phyloP scores from a whole-genome alignment of 2,113 vertebrate genomes.

The Penelope pileata region DNA sequence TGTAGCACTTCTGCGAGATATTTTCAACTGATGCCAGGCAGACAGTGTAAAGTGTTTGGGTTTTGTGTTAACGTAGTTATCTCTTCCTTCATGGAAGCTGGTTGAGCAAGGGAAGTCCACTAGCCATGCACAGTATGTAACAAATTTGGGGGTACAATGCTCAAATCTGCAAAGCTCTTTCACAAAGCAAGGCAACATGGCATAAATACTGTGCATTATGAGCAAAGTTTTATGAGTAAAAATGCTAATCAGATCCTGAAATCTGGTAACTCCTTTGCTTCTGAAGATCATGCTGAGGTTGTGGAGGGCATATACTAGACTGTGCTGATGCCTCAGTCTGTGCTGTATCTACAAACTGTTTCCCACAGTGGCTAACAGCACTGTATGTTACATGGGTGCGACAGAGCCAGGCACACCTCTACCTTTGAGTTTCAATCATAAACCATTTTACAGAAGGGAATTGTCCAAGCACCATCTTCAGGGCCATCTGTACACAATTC shows the following conservation, averaged over 20 bases:
- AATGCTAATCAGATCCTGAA: background rate
- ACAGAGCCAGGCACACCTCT: background rate
- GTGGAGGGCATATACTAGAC: background rate
- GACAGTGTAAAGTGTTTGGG: background rate
- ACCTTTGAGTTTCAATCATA: background rate
- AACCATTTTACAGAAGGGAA: background rate
- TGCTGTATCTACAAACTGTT: background rate
- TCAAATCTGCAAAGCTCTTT: background rate
- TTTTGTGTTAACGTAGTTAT: background rate
- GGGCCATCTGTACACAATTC: background rate
- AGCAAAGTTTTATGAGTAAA: background rate
- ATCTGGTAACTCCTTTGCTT: background rate
- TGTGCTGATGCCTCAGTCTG: background rate
- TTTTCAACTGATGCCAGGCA: background rate
- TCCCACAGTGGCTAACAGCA: background rate
- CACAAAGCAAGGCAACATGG: background rate
- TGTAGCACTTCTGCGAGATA: background rate
- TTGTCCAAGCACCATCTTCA: background rate
- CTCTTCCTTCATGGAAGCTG: background rate
- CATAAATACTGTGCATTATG: fast-evolving
- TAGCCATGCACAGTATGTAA: background rate
- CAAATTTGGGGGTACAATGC: background rate
- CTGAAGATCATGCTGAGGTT: fast-evolving
- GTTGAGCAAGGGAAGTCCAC: background rate
- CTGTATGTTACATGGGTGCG: fast-evolving